Base-by-base conservation (phyloP, 2,888 invertebrate species). In the Orchesellides sinensis region DNA sequence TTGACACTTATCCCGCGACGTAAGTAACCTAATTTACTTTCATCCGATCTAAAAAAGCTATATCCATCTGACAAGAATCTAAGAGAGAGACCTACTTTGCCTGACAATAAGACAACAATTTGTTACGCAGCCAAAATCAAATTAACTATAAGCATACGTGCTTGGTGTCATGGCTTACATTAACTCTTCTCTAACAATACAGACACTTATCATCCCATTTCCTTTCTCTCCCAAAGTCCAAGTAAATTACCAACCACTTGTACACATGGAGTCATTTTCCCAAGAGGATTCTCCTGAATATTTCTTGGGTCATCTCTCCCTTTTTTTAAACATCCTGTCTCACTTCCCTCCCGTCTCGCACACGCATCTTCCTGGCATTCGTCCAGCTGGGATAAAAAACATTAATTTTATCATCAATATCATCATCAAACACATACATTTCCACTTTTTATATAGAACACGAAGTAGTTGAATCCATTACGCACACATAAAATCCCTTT, bases 301-400 rank as follows among this genome's bases (percentile, higher is more conserved):
- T 66, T 54, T 54, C 12, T 47, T 54, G 29, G 59, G 40, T 56
- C 59, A 70, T 70, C n/a, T 40, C 19, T 10, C 3, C 27, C 17
- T 10, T 47, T 19, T 52, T 19, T 19, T 3, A 2, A 21, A 52
- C 52, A 40, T 54, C 65, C 72, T 59, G 59, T 59, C 78, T 59
- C 14, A 10, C 23, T 66, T 47, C n/a, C 40, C 17, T n/a, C 40
- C 61, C 45, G 40, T 47, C 19, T 73, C 14, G 29, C 8, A 19
- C 19, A 32, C 19, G 19, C 29, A 29, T 40, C 52, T 72, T 47
- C 21, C 14, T 82, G 81, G 81, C 81, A 82, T 21, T 17, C 32
- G 63, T 74, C 81, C 81, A 82, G 81, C 45, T 81, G 80, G 80
- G 32, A 61, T 56, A 66, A 82, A 74, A 75, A n/a, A n/a, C n/a